These are phyloP conservation scores for Mixornis gularis DNA, from an alignment of 2,113 vertebrate genomes.

Conservation along the genomic window DNA sequence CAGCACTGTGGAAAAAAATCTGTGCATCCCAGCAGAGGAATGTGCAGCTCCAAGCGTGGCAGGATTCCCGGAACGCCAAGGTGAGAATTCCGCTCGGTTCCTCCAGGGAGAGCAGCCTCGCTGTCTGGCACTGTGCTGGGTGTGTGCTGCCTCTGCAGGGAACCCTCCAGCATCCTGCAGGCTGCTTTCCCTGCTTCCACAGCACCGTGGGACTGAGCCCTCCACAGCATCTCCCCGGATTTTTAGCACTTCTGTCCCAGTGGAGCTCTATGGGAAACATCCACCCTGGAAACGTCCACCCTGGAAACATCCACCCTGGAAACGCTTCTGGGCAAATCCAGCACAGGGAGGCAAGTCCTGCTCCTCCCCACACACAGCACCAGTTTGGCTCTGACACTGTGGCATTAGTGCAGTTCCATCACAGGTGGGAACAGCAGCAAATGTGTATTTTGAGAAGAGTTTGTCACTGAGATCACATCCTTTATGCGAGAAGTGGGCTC, in stretches of 20 bases:
- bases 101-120: neutral
- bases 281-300: too few species aligned
- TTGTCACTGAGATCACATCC: fast-evolving
- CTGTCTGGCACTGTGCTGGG: neutral
- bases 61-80: neutral
- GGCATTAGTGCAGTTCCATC: fast-evolving
- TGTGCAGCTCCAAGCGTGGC: neutral
- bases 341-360: neutral
- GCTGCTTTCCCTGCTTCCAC: neutral
- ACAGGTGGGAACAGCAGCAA: neutral
- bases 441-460: fast-evolving
- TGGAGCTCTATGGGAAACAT: neutral
- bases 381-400: neutral
- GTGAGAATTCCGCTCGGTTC: neutral
- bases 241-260: neutral
- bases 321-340: fast-evolving
- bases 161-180: neutral
- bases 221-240: neutral
- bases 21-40: neutral
- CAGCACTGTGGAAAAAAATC: neutral
- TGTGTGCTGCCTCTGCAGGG: neutral
- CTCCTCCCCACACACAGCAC: neutral
- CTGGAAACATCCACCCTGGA: neutral
- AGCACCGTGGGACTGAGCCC: neutral
- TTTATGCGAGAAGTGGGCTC: neutral